Evolutionary conservation across 1,140 invertebrate species (phyloP), one percentile per base, ranked within the genome.

Genomic region (Cherax quadricarinatus): DNA sequence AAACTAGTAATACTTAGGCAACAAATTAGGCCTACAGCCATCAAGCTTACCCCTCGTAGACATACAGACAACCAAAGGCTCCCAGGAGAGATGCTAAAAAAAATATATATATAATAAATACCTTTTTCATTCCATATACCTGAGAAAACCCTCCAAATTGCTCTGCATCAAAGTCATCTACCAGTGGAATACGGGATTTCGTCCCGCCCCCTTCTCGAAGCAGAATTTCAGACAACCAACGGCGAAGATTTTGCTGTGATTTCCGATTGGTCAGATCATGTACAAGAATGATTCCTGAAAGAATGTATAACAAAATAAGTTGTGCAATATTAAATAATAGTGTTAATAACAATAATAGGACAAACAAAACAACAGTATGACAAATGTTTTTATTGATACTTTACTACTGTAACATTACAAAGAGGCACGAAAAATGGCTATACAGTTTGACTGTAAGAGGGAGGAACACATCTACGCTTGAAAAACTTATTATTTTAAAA

Each of bases 221-320:
- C 66, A 89, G 95, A 79, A 99, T 97, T 96, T 99, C 98, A 89
- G 97, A 96, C 4, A 99, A 95, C 99, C 98, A 99, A 95, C 98
- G 98, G 92, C 97, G 96, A 80, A 99, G 96, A 96, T 99, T 99
- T 92, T 98, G 96, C 95, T 99, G 98, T 82, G 98, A 99, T 95
- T 99, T 99, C 94, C 98, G 96, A 95, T 99, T 99, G 41, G 98
- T 98, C 94, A 99, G 96, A 96, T 99, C 99, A 96, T 99, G 98
- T 14, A 99, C 98, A 82, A 99, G 95, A 94, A 99, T 98, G 82
- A 99, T 91, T 53, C 99, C 99, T 91, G 89, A 21, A 79, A 85
- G 30, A 21, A 82, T 48, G 18, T 66, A 5, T 21, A 18, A 18
- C 5, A 18, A 66, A 66, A 60, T 60, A 60, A 2, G 57, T 9